phyloP scores from a whole-genome alignment of 2,888 invertebrate genomes.

The Phlogophora meticulosa region DNA sequence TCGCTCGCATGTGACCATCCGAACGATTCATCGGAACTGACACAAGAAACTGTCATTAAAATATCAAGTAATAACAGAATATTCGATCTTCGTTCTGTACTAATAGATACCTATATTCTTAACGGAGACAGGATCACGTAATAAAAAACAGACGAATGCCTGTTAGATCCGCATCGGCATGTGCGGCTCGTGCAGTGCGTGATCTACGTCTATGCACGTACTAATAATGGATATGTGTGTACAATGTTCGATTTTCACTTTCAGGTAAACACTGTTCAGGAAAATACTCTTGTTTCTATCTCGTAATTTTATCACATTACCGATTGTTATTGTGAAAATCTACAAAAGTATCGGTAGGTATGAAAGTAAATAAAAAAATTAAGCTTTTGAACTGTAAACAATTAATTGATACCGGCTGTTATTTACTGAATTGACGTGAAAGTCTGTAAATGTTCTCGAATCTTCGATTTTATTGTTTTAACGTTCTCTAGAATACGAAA shows the following conservation, averaged over 20 bases:
- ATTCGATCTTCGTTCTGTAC: conserved; percentile 75
- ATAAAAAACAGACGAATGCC: conserved; percentile 70
- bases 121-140: conserved; percentile 69
- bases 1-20: conserved; percentile 86
- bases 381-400: not conserved
- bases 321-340: conserved; percentile 9
- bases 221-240: conserved; percentile 73
- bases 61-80: conserved; percentile 83
- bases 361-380: not conserved
- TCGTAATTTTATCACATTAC: conserved; percentile 25
- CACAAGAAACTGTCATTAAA: conserved; percentile 87
- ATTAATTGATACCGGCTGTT: not conserved
- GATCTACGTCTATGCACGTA: conserved; percentile 65
- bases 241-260: conserved; percentile 85
- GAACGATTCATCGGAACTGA: conserved; percentile 88
- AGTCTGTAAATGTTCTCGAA: conserved; percentile 38
- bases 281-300: conserved; percentile 49
- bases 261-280: conserved; percentile 74
- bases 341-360: not conserved
- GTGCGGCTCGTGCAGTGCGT: conserved; percentile 75
- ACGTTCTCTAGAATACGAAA: conserved; percentile 61
- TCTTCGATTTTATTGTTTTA: conserved; percentile 50
- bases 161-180: conserved; percentile 68
- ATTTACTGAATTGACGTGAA: conserved; percentile 15
- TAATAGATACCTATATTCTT: conserved; percentile 73